Evolutionary conservation across 2,113 vertebrate genomes (phyloP).

Genomic region (Megaptera novaeangliae): DNA sequence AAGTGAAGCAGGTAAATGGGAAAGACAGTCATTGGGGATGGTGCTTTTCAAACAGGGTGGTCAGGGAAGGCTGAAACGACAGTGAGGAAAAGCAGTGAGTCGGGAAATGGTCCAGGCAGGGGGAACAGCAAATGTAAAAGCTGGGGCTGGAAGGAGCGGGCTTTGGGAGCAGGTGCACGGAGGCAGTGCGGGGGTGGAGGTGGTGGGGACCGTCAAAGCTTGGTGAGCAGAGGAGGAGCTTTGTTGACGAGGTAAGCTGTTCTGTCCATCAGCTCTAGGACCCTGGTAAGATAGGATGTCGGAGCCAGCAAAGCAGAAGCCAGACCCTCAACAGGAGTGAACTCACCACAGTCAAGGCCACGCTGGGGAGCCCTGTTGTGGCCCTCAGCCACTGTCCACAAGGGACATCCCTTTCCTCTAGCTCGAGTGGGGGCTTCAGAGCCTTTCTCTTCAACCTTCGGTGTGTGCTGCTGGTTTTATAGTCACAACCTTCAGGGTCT

Average conservation of each 20-base stretch:
- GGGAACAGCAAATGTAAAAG: background rate
- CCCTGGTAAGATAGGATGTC: background rate
- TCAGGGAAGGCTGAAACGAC: background rate
- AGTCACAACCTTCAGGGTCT: background rate
- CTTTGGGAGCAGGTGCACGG: background rate
- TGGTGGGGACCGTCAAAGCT: background rate
- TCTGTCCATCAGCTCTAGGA: background rate
- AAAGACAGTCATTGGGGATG: background rate
- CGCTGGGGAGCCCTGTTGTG: background rate
- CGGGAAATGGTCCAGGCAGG: background rate
- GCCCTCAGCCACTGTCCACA: background rate
- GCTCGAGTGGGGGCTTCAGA: background rate
- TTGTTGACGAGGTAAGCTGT: background rate
- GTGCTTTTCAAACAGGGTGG: background rate
- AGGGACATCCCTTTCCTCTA: background rate
- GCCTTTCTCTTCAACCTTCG: background rate
- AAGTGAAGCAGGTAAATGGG: background rate
- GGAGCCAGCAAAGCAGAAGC: background rate
- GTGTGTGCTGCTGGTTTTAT: background rate
- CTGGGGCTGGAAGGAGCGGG: background rate
- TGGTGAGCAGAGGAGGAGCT: background rate
- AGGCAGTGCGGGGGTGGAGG: background rate
- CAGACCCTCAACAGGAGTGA: background rate
- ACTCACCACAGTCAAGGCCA: background rate
- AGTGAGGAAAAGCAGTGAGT: background rate